phyloP scores from a whole-genome alignment of 2,113 vertebrate species.

The Prochilodus magdalenae region DNA sequence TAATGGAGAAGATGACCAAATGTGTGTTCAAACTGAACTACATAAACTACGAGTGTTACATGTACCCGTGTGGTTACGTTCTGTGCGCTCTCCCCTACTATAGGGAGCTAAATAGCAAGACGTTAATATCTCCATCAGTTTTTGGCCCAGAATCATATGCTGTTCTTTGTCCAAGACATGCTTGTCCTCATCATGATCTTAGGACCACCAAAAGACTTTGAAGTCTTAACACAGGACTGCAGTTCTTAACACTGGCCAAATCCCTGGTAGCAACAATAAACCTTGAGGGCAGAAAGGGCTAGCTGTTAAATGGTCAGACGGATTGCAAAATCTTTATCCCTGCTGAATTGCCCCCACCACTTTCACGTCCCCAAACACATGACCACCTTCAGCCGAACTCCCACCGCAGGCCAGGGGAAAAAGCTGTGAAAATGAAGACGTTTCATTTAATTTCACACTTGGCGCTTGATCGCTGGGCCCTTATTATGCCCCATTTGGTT shows the following conservation, averaged over 20 bases:
- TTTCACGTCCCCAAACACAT: constrained; percentile 68
- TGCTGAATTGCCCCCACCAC: constrained; percentile 14
- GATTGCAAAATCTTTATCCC: constrained; percentile 26
- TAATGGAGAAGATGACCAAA: too few relatives aligned
- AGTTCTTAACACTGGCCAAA: not conserved
- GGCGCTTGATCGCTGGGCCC: constrained; percentile 75
- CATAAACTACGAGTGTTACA: too few relatives aligned
- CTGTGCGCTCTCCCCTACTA: too few relatives aligned
- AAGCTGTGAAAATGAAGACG: constrained; percentile 82
- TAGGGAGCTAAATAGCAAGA: not conserved
- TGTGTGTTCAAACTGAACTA: too few relatives aligned
- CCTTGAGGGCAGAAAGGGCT: not conserved
- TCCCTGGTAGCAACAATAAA: constrained; percentile 40
- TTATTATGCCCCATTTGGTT: constrained; percentile 79
- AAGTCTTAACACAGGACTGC: not conserved
- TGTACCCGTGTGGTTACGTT: too few relatives aligned
- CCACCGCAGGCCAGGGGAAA: not conserved
- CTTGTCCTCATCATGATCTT: not conserved
- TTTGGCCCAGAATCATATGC: not conserved
- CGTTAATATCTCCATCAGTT: not conserved
- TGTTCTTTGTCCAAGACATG: too few relatives aligned
- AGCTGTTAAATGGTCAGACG: not conserved
- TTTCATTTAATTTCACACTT: constrained; percentile 84
- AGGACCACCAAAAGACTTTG: not conserved
- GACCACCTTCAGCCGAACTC: constrained; percentile 61